Base-by-base conservation (phyloP, 2,888 invertebrate species). In the Macropis europaea region DNA sequence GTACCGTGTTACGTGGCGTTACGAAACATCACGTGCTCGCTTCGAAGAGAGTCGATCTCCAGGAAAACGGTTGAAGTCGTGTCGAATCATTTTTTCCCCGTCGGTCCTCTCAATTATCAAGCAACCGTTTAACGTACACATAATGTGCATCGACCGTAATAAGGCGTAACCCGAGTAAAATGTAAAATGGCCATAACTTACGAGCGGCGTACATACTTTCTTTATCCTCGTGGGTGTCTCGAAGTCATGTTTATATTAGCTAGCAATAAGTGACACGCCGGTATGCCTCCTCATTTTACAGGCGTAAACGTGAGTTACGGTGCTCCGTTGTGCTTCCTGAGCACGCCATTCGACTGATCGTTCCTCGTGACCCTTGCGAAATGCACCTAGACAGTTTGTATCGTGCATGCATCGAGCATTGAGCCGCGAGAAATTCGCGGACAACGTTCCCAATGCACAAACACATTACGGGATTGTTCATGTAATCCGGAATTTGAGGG, bases 201-300 rank as follows among this genome's bases (percentile, higher is more conserved):
- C 56, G 78, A 52, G 40, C 26, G 30, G 40, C 30, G 38, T 32
- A 11, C 42, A 61, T 42, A 67, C 45, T 66, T 66, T 63, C 76
- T 61, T 77, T 59, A 71, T 69, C 61, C 61, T 56, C 45, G 64
- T 72, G 76, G 67, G 75, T 74, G 76, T 83, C 76, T 77, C 64
- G 76, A 40, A 81, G 79, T 73, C 79, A 76, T 80, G 80, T 81
- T 84, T 81, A 82, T 84, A 84, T 84, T 84, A 83, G 79, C 81
- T 71, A 64, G 81, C 75, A 74, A 82, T 81, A 81, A 84, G 83
- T 83, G 84, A 85, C 81, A 80, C 71, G 77, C 56, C 63, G 73
- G 77, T 77, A 77, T 79, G 81, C 68, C 56, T 59, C 78, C 69
- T 84, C 80, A 83, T 84, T 84, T 83, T 64, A 71, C 76, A 74